These are phyloP conservation scores for Tiliacea aurago DNA, from an alignment of 2,888 invertebrate genomes.

Conservation along the genomic window DNA sequence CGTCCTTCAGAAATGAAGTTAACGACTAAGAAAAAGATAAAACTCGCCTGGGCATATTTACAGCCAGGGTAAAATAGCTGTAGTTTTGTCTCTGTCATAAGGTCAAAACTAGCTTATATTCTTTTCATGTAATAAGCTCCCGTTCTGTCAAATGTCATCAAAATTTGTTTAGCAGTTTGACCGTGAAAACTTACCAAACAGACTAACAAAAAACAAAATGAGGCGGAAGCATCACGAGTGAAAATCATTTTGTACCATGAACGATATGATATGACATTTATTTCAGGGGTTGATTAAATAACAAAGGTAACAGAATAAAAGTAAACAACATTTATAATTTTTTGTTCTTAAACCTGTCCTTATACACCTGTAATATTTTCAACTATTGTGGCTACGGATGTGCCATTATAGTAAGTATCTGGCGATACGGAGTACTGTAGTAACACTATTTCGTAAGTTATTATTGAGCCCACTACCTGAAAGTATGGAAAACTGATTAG, in stretches of 20 bases:
- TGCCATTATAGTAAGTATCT: constrained; percentile 2
- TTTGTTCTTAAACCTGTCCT: background rate
- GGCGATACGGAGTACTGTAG: constrained; percentile 67
- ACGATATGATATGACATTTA: background rate
- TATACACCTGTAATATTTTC: constrained; percentile 35
- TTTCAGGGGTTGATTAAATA: background rate
- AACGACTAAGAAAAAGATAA: too few relatives aligned
- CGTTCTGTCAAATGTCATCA: background rate
- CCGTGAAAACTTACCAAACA: background rate
- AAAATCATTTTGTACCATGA: too few relatives aligned
- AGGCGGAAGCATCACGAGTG: too few relatives aligned
- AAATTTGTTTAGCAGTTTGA: background rate
- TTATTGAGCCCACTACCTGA: constrained; percentile 72
- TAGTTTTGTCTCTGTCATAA: background rate
- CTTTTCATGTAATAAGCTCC: background rate
- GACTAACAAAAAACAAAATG: background rate
- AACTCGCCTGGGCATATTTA: too few relatives aligned
- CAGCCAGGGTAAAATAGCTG: too few relatives aligned
- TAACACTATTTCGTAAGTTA: constrained; percentile 75
- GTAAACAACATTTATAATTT: background rate
- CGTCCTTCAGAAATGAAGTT: too few relatives aligned
- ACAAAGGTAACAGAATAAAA: background rate
- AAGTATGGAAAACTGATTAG: constrained; percentile 42
- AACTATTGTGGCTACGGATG: background rate
- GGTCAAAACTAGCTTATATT: background rate